A percentile compares a stretch with the other conserved stretches of the same genome.
phyloP scores from a whole-genome alignment of 2,888 invertebrate species.

The Lepeophtheirus nordmannii region DNA sequence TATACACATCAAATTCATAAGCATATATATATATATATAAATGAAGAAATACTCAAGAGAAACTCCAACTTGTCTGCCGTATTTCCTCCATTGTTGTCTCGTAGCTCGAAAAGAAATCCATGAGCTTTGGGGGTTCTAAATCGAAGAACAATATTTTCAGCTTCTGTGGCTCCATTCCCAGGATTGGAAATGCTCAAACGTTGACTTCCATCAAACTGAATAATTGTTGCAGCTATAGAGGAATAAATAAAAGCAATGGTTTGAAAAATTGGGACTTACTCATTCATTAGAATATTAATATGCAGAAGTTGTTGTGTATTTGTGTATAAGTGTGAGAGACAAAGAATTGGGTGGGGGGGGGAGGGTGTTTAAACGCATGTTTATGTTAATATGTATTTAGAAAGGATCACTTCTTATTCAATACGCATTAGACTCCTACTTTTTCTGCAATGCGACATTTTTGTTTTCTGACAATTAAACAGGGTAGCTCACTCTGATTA shows the following conservation, averaged over 20 bases:
- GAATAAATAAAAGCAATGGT: conserved; percentile 10
- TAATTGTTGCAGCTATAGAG: conserved; percentile 60
- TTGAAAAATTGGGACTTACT: not conserved
- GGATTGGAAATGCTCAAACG: conserved; percentile 59
- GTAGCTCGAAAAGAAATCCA: conserved; percentile 30
- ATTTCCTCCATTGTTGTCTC: not conserved
- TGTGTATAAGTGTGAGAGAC: not conserved
- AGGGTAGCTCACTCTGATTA: too few species aligned
- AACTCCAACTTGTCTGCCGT: conserved; percentile 16
- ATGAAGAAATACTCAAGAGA: conserved; percentile 1
- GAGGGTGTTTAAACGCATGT: not conserved
- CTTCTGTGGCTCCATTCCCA: conserved; percentile 63
- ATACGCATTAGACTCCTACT: not conserved
- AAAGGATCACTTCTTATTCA: not conserved
- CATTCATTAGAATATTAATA: not conserved
- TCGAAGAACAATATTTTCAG: conserved; percentile 69
- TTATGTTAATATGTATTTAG: not conserved
- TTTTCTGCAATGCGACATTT: not conserved
- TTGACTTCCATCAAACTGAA: conserved; percentile 74
- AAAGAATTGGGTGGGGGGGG: not conserved
- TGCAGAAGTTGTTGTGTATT: too few species aligned
- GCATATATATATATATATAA: not conserved
- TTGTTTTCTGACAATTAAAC: not conserved
- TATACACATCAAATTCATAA: conserved; percentile 17
- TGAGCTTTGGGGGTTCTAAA: conserved; percentile 67